Evolutionary conservation across 2,113 vertebrate genomes (phyloP).

Genomic region (Sylvilagus bachmani): DNA sequence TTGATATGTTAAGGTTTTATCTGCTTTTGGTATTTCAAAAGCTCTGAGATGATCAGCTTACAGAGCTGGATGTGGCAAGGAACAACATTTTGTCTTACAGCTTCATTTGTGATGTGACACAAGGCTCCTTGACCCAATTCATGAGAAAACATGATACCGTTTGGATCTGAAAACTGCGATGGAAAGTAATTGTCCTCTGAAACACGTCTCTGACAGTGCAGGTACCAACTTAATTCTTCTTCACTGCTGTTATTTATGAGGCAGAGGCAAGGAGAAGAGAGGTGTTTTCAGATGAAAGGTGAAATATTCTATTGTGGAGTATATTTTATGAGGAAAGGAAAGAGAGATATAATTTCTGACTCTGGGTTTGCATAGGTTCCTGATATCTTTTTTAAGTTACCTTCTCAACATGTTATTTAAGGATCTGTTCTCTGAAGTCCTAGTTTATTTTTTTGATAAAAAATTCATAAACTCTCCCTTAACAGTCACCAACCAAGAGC

Average conservation of each 20-base stretch:
- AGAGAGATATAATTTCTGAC: constrained; percentile 81
- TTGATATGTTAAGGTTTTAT: constrained; percentile 40
- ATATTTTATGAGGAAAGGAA: constrained; percentile 79
- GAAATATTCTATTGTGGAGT: constrained; percentile 80
- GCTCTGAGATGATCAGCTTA: neutral
- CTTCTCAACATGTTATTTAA: constrained; percentile 79
- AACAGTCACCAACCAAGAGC: constrained; percentile 41
- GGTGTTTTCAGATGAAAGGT: constrained; percentile 80
- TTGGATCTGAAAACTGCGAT: constrained; percentile 73
- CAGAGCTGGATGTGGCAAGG: neutral
- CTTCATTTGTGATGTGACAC: constrained; percentile 59
- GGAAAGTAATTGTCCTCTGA: constrained; percentile 76
- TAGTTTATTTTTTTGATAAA: constrained; percentile 75
- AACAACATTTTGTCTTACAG: constrained; percentile 54
- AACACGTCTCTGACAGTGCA: constrained; percentile 70
- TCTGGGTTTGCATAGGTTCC: constrained; percentile 73
- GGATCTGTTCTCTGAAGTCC: constrained; percentile 67
- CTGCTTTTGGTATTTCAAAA: constrained; percentile 5
- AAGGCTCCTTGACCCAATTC: constrained; percentile 77
- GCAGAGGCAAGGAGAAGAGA: constrained; percentile 73
- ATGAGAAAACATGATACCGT: constrained; percentile 68
- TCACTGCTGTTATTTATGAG: constrained; percentile 80
- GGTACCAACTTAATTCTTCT: constrained; percentile 70
- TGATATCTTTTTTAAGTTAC: constrained; percentile 77
- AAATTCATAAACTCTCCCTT: constrained; percentile 57